Base-by-base conservation (phyloP, 2,888 invertebrate genomes). In the Cryptocheilus praepositus region DNA sequence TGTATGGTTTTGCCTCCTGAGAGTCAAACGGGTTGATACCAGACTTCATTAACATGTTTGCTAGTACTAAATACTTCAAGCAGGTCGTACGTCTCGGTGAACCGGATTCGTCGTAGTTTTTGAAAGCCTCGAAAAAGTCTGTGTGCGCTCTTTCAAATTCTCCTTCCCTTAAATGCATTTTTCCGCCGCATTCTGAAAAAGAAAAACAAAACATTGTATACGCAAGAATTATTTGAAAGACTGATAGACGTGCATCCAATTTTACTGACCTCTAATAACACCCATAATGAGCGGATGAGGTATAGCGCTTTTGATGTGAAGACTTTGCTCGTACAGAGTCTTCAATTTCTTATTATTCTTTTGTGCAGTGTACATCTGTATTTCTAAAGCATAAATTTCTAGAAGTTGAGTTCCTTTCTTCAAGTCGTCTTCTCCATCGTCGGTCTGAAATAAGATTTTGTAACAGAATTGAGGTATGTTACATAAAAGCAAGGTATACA, bases 271-370 rank as follows among this genome's bases (percentile, higher is more conserved):
- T 93, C 98, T 92, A 71, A 99, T 99, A 43, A 99, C 98, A 15
- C 99, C 99, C 98, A 99, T 98, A 81, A 99, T 99, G 36, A 99
- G 91, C 2, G 99, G 99, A 93, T 99, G 99, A n/a, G 99, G 99
- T 87, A 99, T 99, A 59, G 99, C 99, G 49, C 98, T 98, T 89
- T 99, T 99, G 81, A 99, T 99, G 89, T 98, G 98, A 75, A 99
- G 91, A 0, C 98, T 98, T 88, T 99, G 98, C 89, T 99, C 99
- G 86, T 99, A 99, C 15, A 99, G 90, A 0, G 96, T 95, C 90
- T 97, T 97, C 45, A 98, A 89, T 89, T 98, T 98, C 89, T 99
- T 99, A 88, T 99, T 99, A 88, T 99, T 99, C 88, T 99, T 99
- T 91, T 99, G 99, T 67, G 97, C 98, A 0, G 99, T 99, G 89